Conservation (phyloP, 2,888 invertebrate species). For the Apodemia hepburni region DNA sequence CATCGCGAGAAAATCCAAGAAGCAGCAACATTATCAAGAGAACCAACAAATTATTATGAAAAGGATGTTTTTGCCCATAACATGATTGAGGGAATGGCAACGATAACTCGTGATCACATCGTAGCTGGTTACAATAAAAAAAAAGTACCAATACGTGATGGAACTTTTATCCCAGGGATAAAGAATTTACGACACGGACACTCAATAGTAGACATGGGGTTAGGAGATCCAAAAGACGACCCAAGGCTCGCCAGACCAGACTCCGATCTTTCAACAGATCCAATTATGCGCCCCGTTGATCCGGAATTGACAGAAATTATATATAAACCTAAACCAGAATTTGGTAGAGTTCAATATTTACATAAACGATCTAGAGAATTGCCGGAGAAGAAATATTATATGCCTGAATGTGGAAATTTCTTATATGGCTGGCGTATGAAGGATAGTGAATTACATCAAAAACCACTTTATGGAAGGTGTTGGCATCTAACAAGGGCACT, state of each 20-base stretch:
- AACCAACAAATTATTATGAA: constrained; percentile 48
- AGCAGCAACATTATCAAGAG: constrained; percentile 45
- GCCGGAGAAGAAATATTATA: constrained; percentile 50
- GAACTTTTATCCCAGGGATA: constrained; percentile 39
- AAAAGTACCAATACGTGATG: constrained; percentile 42
- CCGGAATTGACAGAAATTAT: constrained; percentile 38
- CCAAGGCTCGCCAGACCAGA: constrained; percentile 41
- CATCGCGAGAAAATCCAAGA: constrained; percentile 41
- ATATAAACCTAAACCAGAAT: constrained; percentile 43
- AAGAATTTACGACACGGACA: constrained; percentile 41
- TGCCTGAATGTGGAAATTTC: constrained; percentile 43
- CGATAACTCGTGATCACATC: constrained; percentile 45
- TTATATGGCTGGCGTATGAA: constrained; percentile 50
- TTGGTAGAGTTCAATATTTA: constrained; percentile 43
- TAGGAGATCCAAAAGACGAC: constrained; percentile 46
- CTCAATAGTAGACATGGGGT: constrained; percentile 43
- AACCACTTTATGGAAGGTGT: constrained; percentile 38
- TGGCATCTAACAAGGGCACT: constrained; percentile 44
- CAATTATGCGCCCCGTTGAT: constrained; percentile 49
- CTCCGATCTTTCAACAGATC: constrained; percentile 40
- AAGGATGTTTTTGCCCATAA: constrained; percentile 44
- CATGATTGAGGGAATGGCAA: constrained; percentile 45
- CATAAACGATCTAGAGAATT: constrained; percentile 35
- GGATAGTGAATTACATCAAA: constrained; percentile 39
- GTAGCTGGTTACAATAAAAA: constrained; percentile 40